Evolutionary conservation across 2,797 vertebrate genomes (phyloP).

Genomic region (Cyprinella venusta): DNA sequence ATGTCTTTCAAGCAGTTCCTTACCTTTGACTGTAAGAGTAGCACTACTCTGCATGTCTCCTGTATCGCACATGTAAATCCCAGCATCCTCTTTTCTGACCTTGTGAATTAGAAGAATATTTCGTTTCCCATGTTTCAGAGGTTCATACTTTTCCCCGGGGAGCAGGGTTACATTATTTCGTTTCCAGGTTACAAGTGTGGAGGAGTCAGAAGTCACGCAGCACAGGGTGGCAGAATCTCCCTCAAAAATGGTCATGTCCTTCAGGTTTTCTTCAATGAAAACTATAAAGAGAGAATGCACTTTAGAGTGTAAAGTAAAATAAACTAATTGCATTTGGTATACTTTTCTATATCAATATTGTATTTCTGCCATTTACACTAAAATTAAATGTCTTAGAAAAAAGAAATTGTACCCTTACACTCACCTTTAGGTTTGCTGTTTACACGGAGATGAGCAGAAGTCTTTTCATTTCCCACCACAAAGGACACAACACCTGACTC

Average conservation of each 20-base stretch:
- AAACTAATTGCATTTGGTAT: neutral
- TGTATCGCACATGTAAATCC: conserved; percentile 84
- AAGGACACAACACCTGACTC: conserved; percentile 85
- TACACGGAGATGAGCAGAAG: conserved; percentile 78
- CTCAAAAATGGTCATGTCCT: conserved; percentile 70
- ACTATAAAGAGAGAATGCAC: conserved; percentile 61
- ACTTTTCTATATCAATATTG: neutral
- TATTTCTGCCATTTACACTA: neutral
- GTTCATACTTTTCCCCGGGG: conserved; percentile 73
- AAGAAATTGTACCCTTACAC: neutral
- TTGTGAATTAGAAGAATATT: conserved; percentile 75
- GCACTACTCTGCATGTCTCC: conserved; percentile 82
- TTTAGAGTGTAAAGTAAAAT: neutral
- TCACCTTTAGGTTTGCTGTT: conserved; percentile 80
- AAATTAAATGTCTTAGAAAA: neutral
- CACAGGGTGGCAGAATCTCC: conserved; percentile 74
- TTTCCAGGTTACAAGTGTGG: conserved; percentile 72
- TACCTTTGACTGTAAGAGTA: conserved; percentile 77
- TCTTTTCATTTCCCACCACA: conserved; percentile 77
- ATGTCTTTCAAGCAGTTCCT: conserved; percentile 10
- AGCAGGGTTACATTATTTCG: conserved; percentile 72
- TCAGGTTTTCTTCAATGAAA: conserved; percentile 74
- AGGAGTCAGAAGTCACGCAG: conserved; percentile 73
- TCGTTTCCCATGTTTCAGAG: conserved; percentile 72
- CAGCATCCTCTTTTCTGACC: conserved; percentile 79